phyloP scores from a whole-genome alignment of 2,113 vertebrate species.

The Apteryx owenii region DNA sequence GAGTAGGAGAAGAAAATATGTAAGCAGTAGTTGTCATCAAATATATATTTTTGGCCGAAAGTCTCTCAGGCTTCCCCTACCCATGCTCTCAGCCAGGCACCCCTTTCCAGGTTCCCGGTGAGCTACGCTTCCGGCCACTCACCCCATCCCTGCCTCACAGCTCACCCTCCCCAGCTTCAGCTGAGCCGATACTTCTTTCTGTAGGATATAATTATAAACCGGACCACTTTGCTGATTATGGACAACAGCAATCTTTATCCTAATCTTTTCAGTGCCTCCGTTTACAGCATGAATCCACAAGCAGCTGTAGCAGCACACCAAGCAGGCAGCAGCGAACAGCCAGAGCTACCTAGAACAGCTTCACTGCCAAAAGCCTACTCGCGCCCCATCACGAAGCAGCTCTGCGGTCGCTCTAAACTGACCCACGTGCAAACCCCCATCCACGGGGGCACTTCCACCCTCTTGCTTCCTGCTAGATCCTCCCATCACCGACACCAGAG shows the following conservation, averaged over 20 bases:
- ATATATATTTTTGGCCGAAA: not conserved
- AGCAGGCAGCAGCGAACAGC: not conserved
- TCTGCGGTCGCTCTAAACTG: not conserved
- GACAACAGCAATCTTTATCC: not conserved
- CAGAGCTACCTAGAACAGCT: not conserved
- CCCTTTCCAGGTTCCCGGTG: not conserved
- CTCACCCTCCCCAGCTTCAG: not conserved
- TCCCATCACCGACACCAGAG: not conserved
- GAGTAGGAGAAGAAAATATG: not conserved
- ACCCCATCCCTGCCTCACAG: not conserved
- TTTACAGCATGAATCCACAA: fast-evolving
- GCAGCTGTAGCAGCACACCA: fast-evolving
- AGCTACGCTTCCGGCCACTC: not conserved
- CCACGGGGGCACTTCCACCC: fast-evolving
- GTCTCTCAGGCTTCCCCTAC: not conserved
- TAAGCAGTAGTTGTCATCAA: not conserved
- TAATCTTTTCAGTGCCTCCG: not conserved
- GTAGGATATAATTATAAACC: not conserved
- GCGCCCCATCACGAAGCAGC: not conserved
- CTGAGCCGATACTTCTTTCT: not conserved
- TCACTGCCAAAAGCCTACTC: not conserved
- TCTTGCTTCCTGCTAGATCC: not conserved
- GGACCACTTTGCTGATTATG: not conserved
- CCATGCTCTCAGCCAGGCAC: not conserved
- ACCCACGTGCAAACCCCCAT: not conserved